Conservation (phyloP, 2,113 vertebrate genomes). For the Coptodon bakossiorum region DNA sequence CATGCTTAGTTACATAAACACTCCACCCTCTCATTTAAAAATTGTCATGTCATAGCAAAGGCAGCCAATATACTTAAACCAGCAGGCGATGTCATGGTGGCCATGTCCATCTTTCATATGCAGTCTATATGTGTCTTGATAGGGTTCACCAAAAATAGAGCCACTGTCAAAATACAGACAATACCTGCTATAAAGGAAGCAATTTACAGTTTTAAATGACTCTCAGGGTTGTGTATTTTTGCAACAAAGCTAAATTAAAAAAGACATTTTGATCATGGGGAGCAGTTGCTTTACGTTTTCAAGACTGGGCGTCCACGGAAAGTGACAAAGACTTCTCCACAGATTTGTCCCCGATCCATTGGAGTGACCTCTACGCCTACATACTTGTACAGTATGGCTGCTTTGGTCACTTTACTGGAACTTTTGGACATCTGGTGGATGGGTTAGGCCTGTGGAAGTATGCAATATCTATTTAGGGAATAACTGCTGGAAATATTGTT, state of each 20-base stretch:
- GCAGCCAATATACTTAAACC: background rate
- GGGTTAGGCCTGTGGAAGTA: conserved; percentile 16
- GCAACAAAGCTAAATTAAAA: background rate
- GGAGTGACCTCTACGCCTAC: background rate
- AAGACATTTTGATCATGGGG: background rate
- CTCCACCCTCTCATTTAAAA: background rate
- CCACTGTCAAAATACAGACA: background rate
- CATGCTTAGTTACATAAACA: background rate
- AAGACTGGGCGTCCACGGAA: background rate
- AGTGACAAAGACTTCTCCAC: background rate
- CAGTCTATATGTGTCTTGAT: background rate
- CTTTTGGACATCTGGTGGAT: conserved; percentile 47
- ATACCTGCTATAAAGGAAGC: background rate
- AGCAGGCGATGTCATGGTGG: background rate
- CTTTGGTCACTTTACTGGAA: background rate
- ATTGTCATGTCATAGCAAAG: background rate
- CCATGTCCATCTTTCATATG: background rate
- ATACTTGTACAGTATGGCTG: background rate
- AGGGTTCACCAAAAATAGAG: background rate
- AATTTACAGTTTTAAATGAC: background rate
- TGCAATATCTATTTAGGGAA: conserved; percentile 44
- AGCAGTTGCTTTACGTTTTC: background rate
- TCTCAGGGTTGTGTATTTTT: background rate
- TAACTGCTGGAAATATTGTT: conserved; percentile 45
- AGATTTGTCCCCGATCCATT: background rate